Evolutionary conservation across 2,888 invertebrate genomes (phyloP), one percentile per base, ranked within the genome.

Genomic region (Protonemura montana): DNA sequence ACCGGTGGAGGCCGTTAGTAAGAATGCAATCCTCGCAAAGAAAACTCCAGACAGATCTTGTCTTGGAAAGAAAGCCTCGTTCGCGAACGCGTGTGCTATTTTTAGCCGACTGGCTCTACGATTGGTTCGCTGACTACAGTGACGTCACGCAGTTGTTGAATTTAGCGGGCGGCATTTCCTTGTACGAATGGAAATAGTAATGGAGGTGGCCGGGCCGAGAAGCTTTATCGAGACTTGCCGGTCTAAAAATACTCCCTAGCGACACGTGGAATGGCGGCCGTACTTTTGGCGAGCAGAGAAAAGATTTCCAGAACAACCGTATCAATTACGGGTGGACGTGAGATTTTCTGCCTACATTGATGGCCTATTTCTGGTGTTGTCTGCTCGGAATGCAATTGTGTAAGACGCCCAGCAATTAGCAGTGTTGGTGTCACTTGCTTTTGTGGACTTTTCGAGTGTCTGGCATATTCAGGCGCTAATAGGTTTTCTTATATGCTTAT

Each of bases 131-230:
- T 77, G n/a, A 25, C 26, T 59, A 10, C 29, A 29, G 27, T 85
- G 86, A 86, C 86, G 86, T 86, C 85, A 86, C 25, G 28, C 29
- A 35, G 35, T 83, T 86, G 82, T 86, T 81, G 81, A 29, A 82
- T 82, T 86, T 82, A 80, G 86, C 41, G 84, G 80, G 85, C 78
- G 42, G 78, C 86, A 85, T 87, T 80, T 26, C 83, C 83, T 87
- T 85, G 76, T 85, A 78, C 82, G 87, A 87, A 82, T 87, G 87
- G 78, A 87, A 86, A 85, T 85, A 87, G 85, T 87, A 26, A 77
- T 76, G 84, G 27, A 77, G 26, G 84, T 42, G 59, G 59, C 83
- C 83, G 86, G 82, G 76, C 29, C 80, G 76, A 27, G 42, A n/a
- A 26, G 86, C 76, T 41, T 21, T 27, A 81, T 29, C 77, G 30